Percentiles rank a stretch among this genome's conserved stretches.
Conservation (phyloP, 2,797 vertebrate species). For the Emydoidea blandingii region DNA sequence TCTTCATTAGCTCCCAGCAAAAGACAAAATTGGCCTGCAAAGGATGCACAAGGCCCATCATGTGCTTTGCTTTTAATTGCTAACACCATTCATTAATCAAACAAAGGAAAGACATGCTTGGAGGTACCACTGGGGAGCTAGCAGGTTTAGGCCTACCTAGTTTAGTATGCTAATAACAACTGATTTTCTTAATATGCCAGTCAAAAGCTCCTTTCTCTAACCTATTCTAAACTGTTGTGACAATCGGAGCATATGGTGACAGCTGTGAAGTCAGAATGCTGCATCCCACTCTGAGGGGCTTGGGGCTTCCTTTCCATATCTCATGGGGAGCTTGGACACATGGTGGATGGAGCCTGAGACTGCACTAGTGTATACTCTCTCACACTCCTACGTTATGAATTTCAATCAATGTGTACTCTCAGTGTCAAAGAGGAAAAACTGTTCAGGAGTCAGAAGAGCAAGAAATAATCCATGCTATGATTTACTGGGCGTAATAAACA, state of each 20-base stretch:
- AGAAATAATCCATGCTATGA: slow-evolving; percentile 78
- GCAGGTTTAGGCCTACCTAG: slow-evolving; percentile 55
- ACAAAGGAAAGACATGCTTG: slow-evolving; percentile 29
- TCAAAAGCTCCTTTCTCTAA: slow-evolving; percentile 56
- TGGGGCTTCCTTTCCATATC: not conserved
- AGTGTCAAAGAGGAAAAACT: slow-evolving; percentile 55
- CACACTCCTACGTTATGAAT: slow-evolving; percentile 77
- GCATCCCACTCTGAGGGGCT: not conserved
- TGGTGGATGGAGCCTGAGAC: slow-evolving; percentile 83
- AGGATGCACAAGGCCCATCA: not conserved
- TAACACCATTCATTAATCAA: slow-evolving; percentile 67
- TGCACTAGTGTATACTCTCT: slow-evolving; percentile 71
- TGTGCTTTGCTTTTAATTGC: slow-evolving; percentile 54
- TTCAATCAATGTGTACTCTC: slow-evolving; percentile 75
- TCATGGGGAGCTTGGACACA: slow-evolving; percentile 47
- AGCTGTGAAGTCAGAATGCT: slow-evolving; percentile 56
- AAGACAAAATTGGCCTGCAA: slow-evolving; percentile 68
- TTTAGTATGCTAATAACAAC: slow-evolving; percentile 36
- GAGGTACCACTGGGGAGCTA: not conserved
- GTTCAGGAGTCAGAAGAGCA: slow-evolving; percentile 83
- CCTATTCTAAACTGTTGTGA: slow-evolving; percentile 51
- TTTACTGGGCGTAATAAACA: not conserved
- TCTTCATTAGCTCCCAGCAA: slow-evolving; percentile 82
- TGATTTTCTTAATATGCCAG: slow-evolving; percentile 51
- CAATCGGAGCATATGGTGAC: slow-evolving; percentile 38